These are phyloP conservation scores for Myotis yumanensis DNA, from an alignment of 2,113 vertebrate genomes.

Conservation along the genomic window DNA sequence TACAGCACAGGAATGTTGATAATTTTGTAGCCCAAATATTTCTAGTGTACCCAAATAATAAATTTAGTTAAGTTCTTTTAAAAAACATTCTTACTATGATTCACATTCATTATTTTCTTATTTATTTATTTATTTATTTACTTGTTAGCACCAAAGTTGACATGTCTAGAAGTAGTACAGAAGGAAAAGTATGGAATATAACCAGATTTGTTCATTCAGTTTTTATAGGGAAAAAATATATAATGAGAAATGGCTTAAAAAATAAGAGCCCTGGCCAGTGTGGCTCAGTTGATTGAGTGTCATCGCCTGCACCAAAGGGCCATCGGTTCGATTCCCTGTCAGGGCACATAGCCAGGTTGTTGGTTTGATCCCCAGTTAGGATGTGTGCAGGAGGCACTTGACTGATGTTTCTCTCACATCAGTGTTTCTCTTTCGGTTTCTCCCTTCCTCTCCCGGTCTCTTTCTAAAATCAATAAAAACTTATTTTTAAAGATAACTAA, in stretches of 20 bases:
- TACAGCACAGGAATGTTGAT: not conserved
- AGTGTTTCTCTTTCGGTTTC: not conserved
- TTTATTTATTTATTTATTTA: not conserved
- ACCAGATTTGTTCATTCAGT: not conserved
- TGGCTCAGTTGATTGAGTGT: not conserved
- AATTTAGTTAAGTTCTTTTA: not conserved
- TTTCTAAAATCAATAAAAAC: not conserved
- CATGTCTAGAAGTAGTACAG: not conserved
- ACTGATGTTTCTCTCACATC: not conserved
- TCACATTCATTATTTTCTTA: not conserved
- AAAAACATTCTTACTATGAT: not conserved
- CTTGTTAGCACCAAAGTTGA: not conserved
- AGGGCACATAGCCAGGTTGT: not conserved
- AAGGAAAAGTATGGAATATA: not conserved
- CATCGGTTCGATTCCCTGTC: not conserved
- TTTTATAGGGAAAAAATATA: not conserved
- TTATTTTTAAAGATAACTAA: not conserved
- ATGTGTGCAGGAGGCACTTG: not conserved
- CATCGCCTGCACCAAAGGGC: not conserved
- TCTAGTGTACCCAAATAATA: not conserved
- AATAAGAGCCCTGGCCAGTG: not conserved
- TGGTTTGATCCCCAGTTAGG: not conserved
- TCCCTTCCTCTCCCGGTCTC: not conserved
- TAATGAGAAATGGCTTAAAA: not conserved
- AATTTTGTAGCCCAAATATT: not conserved